Evolutionary conservation across 1,140 invertebrate species (phyloP), one percentile per base, ranked within the genome.

Genomic region (Drosophila ercepeae): DNA sequence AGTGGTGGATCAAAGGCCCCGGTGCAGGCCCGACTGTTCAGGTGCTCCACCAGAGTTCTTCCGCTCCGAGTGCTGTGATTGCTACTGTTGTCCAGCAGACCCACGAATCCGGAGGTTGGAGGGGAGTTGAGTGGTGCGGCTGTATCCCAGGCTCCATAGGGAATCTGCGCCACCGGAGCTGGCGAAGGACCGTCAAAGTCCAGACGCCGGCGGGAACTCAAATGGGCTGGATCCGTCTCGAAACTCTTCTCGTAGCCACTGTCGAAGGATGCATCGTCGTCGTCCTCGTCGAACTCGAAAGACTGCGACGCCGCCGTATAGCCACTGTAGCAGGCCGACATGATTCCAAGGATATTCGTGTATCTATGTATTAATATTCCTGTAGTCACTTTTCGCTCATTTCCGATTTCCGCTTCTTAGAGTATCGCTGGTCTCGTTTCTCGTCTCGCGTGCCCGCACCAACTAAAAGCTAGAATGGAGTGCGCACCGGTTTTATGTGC

Each of bases 231-330:
- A 16, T 86, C 88, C 41, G 88, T 90, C 59, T 93, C 93, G 59
- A 93, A 94, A 63, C 93, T 94, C 54, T 93, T 93, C 54, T 95
- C 94, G 70, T 95, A 93, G 34, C 95, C 95, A 0, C 94, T 95
- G 75, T 95, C 94, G 41, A 93, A 94, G 34, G 94, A 95, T 68
- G 94, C 95, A 36, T 94, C 93, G 29, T 90, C 88, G 70, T 94
- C 94, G 19, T 88, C 88, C 75, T 95, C 94, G 73, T 94, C 94
- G 72, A 95, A 94, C 27, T 94, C 94, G 49, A 89, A 91, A 23
- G 86, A 89, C 34, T 89, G 89, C 57, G 91, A 34, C 11, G 27
- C 67, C 18, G 89, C 79, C 48, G 78, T 91, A 57, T 83, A 90
- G 42, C 60, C 61, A 59, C 86, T 89, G 42, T 90, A 91, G 19